phyloP scores from a whole-genome alignment of 2,888 invertebrate species.

The Incurvaria masculella region DNA sequence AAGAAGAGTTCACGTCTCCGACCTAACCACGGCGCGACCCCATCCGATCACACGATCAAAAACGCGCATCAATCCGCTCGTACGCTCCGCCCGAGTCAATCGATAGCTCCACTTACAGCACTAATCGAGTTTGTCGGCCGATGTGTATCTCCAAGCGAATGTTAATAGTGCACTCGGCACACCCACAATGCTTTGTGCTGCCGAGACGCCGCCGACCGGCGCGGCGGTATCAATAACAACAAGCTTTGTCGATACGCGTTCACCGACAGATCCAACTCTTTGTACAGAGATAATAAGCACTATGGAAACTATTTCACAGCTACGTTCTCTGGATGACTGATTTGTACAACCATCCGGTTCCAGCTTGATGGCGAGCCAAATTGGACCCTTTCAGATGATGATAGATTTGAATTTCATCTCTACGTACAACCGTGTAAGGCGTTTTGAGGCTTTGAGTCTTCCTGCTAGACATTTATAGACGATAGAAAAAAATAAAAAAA shows the following conservation, averaged over 20 bases:
- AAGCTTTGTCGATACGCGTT: neutral
- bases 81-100: neutral
- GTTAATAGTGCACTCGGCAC: conserved; percentile 36
- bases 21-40: too few species aligned
- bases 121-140: conserved; percentile 56
- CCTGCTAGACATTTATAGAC: too few species aligned
- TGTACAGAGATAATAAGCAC: neutral
- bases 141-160: conserved; percentile 48
- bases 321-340: neutral
- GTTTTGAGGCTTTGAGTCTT: too few species aligned
- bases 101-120: conserved; percentile 17
- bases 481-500: too few species aligned
- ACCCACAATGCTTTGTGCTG: neutral
- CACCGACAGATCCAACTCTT: neutral
- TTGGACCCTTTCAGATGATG: too few species aligned
- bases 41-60: neutral
- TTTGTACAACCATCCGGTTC: too few species aligned
- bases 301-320: neutral
- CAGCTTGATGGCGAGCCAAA: too few species aligned
- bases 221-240: neutral
- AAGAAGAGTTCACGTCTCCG: too few species aligned
- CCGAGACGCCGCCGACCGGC: neutral
- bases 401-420: too few species aligned
- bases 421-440: too few species aligned
- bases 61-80: neutral